Percentiles rank a stretch among this genome's conserved stretches.
Conservation (phyloP, 2,797 vertebrate species). For the Enteromius fasciolatus region DNA sequence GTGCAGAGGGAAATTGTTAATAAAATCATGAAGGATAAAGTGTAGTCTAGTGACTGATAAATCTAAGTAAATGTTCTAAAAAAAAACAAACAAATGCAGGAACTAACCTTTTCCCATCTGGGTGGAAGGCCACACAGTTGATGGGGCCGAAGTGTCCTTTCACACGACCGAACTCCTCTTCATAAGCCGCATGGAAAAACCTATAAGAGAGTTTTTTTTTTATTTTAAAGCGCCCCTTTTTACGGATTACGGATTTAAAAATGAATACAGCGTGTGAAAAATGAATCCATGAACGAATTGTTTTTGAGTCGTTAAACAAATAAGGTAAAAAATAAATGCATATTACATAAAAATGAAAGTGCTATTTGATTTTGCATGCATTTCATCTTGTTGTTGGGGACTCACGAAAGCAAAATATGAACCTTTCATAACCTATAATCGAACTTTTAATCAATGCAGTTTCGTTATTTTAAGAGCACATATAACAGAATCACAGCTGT, state of each 20-base stretch:
- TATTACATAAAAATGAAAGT: too few relatives aligned
- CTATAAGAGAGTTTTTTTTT: constrained; percentile 66
- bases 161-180: constrained; percentile 97
- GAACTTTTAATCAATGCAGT: neutral
- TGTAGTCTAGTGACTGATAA: neutral
- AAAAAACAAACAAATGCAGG: neutral
- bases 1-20: neutral
- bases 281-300: too few relatives aligned
- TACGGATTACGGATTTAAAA: too few relatives aligned
- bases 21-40: neutral
- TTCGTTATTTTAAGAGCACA: neutral
- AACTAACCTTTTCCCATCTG: constrained; percentile 88
- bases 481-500: neutral
- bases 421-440: too few relatives aligned
- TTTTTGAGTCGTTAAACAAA: too few relatives aligned
- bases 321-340: too few relatives aligned
- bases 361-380: too few relatives aligned
- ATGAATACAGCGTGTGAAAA: too few relatives aligned
- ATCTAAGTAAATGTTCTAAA: neutral
- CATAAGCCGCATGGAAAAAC: constrained; percentile 95
- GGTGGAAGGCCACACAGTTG: constrained; percentile 97
- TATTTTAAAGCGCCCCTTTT: too few relatives aligned
- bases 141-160: constrained; percentile 98
- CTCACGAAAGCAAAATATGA: too few relatives aligned
- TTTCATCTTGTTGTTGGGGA: too few relatives aligned